phyloP scores from a whole-genome alignment of 2,113 vertebrate genomes.

The Echinops telfairi region DNA sequence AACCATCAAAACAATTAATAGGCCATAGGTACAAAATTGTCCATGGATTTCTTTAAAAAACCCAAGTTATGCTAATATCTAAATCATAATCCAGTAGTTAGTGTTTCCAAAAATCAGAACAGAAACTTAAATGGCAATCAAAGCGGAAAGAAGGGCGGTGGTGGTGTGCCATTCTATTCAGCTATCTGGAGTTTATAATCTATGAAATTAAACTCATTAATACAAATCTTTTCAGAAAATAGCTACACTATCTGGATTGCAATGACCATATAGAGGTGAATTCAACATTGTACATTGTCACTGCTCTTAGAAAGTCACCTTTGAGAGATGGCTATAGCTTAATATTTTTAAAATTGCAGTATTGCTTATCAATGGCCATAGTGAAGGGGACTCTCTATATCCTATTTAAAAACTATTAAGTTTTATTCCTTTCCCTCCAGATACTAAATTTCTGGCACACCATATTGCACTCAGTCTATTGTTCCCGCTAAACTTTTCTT shows the following conservation, averaged over 20 bases:
- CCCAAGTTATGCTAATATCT: neutral
- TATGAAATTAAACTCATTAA: neutral
- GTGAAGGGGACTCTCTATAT: neutral
- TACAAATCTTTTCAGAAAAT: neutral
- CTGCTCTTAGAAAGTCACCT: neutral
- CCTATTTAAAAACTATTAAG: neutral
- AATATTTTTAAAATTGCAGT: neutral
- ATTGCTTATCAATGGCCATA: neutral
- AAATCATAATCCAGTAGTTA: neutral
- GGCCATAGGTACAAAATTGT: neutral
- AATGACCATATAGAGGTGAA: neutral
- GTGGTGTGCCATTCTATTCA: neutral
- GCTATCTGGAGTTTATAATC: neutral
- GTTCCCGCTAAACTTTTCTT: neutral
- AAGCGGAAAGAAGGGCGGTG: neutral
- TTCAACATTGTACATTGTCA: neutral
- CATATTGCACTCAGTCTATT: no score
- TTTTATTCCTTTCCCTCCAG: rapidly evolving
- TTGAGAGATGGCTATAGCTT: neutral
- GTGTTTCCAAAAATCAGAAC: neutral
- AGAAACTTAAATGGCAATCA: neutral
- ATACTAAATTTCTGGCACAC: neutral
- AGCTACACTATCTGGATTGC: neutral
- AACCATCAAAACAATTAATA: neutral
- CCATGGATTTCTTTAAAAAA: neutral